Conservation (phyloP, 53 echinoderm and acorn worm species). For the Apostichopus leukothele region DNA sequence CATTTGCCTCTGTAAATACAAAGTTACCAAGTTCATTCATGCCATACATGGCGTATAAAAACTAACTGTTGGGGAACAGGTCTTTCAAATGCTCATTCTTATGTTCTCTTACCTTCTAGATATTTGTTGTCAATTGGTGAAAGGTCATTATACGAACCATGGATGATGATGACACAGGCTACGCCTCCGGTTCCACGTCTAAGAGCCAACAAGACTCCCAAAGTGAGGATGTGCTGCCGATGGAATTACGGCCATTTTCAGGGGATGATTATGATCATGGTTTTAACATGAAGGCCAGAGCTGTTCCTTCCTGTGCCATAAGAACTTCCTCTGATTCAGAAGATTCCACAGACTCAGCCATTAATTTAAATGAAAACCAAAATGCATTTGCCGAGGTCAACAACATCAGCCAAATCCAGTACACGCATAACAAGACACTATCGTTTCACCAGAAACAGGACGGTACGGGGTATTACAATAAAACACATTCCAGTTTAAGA, state of each 20-base stretch:
- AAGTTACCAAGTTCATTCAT: too few relatives aligned
- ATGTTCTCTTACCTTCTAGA: too few relatives aligned
- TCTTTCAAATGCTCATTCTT: too few relatives aligned
- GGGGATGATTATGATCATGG: too few relatives aligned
- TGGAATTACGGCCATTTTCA: too few relatives aligned
- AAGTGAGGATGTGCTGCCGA: not conserved
- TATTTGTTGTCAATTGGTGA: too few relatives aligned
- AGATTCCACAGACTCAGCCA: slow-evolving; percentile 8
- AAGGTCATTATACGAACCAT: not conserved
- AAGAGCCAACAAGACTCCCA: not conserved
- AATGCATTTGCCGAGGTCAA: not conserved
- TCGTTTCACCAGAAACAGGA: not conserved
- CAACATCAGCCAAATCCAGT: not conserved
- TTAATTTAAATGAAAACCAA: not conserved
- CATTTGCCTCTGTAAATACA: too few relatives aligned
- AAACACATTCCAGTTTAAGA: not conserved
- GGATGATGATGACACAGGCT: slow-evolving; percentile 10
- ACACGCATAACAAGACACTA: not conserved
- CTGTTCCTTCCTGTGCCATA: not conserved
- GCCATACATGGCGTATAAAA: too few relatives aligned
- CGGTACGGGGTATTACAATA: not conserved
- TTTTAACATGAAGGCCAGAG: not conserved
- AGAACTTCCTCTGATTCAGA: not conserved
- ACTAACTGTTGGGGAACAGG: too few relatives aligned
- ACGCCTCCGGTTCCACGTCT: not conserved